phyloP scores from a whole-genome alignment of 2,797 vertebrate species.

The Channallabes apus region DNA sequence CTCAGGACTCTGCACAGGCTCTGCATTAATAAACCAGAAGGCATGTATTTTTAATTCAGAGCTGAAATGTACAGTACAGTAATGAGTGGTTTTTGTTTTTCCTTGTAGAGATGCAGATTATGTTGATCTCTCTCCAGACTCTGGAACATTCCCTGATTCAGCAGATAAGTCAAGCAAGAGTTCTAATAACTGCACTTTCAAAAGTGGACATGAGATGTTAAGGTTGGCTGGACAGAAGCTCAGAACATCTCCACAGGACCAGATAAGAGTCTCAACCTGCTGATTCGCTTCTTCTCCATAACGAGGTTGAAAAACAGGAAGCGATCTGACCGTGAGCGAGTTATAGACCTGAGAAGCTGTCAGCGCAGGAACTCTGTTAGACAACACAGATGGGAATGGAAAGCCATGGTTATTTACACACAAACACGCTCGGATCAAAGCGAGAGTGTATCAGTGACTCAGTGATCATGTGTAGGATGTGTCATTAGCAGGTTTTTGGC shows the following conservation, averaged over 20 bases:
- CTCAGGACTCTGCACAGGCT: conserved; percentile 46
- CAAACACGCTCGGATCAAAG: background rate
- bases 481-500: conserved; percentile 27
- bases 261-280: background rate
- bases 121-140: conserved; percentile 1
- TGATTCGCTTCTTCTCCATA: background rate
- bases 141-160: background rate
- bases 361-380: conserved; percentile 1
- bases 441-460: conserved; percentile 23
- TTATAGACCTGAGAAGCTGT: background rate
- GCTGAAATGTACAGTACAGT: conserved; percentile 80
- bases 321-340: background rate
- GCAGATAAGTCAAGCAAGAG: background rate
- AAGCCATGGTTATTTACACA: background rate
- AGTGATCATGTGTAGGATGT: conserved; percentile 29
- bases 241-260: background rate
- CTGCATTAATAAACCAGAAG: conserved; percentile 78
- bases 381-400: background rate
- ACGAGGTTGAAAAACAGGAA: background rate
- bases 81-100: conserved; percentile 70
- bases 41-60: conserved; percentile 84
- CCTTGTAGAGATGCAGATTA: conserved; percentile 15
- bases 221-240: conserved; percentile 1
- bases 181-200: background rate
- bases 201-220: background rate